Evolutionary conservation across 2,888 invertebrate genomes (phyloP), one percentile per base, ranked within the genome.

Genomic region (Desoria tigrina): DNA sequence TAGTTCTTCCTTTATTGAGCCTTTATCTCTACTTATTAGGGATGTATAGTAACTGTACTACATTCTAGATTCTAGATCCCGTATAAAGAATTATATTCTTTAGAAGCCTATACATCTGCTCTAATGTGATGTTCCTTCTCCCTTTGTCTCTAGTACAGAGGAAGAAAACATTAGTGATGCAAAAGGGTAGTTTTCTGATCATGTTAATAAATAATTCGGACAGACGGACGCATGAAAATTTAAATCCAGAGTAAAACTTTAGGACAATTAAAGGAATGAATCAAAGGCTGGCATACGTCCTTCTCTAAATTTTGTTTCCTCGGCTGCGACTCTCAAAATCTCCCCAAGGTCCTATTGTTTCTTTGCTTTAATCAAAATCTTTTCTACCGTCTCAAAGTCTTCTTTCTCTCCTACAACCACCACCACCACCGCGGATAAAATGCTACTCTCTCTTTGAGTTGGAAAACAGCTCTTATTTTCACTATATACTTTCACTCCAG

Each of bases 341-440:
- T 72, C 72, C 74, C 72, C 57, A 68, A 66, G 69, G 71, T 69
- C 71, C 75, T 72, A 75, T 73, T 75, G 73, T 75, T 72, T 73
- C 73, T 71, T 73, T 74, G 65, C 69, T 73, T 75, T 75, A 75
- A 75, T 75, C 75, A 75, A 75, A 75, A 75, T 72, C 73, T 72
- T 75, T 72, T 69, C 68, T 64, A 68, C 45, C 45, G 45, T 51
- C 51, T 51, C 51, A 57, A 42, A 57, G 21, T 57, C 39, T 42
- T 57, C n/a, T 16, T 23, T 21, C 51, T 23, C 21, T 28, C n/a
- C 42, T 16, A 51, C 24, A 6, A 26, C 51, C 24, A 51, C 39
- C 39, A 51, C 24, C 14, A 26, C 51, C 51, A 51, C 21, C 45
- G 45, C 21, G 7, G n/a, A 32, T n/a, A n/a, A n/a, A n/a, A n/a